These are phyloP conservation scores for Ophioderma brevispina DNA, from an alignment of 35 echinoderm and acorn worm species.

Conservation along the genomic window DNA sequence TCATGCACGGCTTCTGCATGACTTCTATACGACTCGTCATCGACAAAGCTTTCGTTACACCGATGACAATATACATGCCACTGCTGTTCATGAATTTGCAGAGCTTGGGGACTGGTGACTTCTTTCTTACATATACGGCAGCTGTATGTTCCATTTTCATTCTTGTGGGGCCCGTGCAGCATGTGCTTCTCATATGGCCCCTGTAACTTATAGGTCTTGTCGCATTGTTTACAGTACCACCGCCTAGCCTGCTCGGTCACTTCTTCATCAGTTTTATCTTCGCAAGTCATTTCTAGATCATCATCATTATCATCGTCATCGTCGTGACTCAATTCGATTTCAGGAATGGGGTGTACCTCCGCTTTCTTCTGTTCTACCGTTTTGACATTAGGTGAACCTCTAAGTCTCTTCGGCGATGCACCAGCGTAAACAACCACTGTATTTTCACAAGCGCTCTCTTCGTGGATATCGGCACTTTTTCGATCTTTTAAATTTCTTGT, in stretches of 20 bases:
- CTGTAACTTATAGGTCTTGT: not conserved
- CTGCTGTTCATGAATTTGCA: not conserved
- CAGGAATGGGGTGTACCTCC: not conserved
- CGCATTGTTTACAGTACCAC: not conserved
- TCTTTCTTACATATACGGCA: not conserved
- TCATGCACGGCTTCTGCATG: no score
- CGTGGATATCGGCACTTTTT: not conserved
- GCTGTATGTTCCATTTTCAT: not conserved
- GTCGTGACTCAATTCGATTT: not conserved
- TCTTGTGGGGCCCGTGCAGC: not conserved
- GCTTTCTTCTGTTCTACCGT: not conserved
- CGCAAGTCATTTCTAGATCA: not conserved
- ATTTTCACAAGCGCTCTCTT: not conserved
- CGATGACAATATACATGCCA: not conserved
- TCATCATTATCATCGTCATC: not conserved
- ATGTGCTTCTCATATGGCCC: not conserved
- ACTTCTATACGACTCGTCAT: not conserved
- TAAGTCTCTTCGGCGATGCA: not conserved
- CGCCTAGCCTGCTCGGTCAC: not conserved
- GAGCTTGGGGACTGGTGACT: not conserved
- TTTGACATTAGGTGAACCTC: not conserved
- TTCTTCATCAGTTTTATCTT: not conserved
- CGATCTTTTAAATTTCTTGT: not conserved
- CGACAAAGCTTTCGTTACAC: not conserved
- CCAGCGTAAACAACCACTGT: not conserved